phyloP scores from a whole-genome alignment of 2,113 vertebrate species.

The Anser brachyrhynchus region DNA sequence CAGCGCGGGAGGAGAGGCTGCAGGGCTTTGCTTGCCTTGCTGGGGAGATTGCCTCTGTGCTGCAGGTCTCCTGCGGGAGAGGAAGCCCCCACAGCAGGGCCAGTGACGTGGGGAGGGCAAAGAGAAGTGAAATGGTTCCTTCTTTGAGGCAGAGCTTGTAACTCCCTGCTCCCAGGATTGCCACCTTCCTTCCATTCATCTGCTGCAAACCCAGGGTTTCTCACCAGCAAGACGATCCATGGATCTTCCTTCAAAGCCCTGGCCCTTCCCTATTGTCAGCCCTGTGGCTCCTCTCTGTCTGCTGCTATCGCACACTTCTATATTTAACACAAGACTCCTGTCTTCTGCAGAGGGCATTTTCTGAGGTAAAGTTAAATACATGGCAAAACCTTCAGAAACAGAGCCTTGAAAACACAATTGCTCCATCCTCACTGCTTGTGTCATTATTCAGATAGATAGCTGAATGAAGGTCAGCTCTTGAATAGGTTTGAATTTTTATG shows the following conservation, averaged over 20 bases:
- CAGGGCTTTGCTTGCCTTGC: not conserved
- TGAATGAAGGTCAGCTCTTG: constrained; percentile 16
- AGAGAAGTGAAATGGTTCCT: not conserved
- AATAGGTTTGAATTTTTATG: constrained; percentile 36
- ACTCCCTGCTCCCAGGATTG: not conserved
- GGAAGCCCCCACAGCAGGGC: not conserved
- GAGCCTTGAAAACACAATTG: constrained; percentile 9
- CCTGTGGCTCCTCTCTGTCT: constrained; percentile 14
- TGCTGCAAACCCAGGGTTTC: not conserved
- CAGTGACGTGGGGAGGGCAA: not conserved
- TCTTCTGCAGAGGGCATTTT: constrained; percentile 12
- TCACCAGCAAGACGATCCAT: not conserved
- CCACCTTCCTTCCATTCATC: not conserved
- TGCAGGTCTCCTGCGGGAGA: not conserved
- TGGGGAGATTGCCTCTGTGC: not conserved
- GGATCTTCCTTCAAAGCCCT: not conserved
- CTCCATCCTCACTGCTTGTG: not conserved
- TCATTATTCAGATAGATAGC: constrained; percentile 2
- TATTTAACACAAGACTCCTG: constrained; percentile 23
- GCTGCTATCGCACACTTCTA: not conserved
- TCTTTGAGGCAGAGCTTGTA: not conserved
- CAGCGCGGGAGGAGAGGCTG: not conserved
- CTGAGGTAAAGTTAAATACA: constrained; percentile 26
- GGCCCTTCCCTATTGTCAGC: not conserved
- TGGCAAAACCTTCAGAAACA: constrained; percentile 2